These are phyloP conservation scores for Phaedon cochleariae DNA, from an alignment of 2,888 invertebrate species.

Conservation along the genomic window DNA sequence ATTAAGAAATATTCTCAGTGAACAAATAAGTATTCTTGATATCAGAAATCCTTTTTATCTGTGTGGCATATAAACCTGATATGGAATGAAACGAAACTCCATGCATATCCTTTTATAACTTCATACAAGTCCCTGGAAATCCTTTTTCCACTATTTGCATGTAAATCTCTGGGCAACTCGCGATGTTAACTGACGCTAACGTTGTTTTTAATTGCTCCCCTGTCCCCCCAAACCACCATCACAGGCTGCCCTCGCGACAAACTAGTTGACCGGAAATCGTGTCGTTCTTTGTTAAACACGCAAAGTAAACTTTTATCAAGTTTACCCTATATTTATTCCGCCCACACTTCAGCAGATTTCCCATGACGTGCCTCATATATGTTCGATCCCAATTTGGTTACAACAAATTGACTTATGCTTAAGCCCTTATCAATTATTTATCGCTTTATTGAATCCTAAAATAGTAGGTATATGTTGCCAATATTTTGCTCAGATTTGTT, in stretches of 20 bases:
- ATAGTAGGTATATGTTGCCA: too few species aligned
- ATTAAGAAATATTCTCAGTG: too few species aligned
- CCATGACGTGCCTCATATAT: background rate
- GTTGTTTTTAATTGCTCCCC: constrained; percentile 55
- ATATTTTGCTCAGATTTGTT: too few species aligned
- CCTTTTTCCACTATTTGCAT: constrained; percentile 9
- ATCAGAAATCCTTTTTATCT: too few species aligned
- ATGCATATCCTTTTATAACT: background rate
- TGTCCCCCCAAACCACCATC: constrained; percentile 10
- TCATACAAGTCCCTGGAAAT: background rate
- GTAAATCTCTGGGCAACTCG: constrained; percentile 9
- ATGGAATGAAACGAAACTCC: too few species aligned
- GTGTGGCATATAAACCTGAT: too few species aligned
- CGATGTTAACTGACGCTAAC: constrained; percentile 44
- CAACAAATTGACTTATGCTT: too few species aligned
- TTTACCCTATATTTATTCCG: constrained; percentile 36
- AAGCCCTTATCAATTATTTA: too few species aligned
- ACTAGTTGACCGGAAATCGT: constrained; percentile 56
- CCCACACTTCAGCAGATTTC: constrained; percentile 31
- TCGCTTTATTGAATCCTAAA: too few species aligned
- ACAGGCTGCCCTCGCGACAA: constrained; percentile 34
- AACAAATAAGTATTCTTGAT: too few species aligned
- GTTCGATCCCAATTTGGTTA: too few species aligned
- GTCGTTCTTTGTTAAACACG: constrained; percentile 56
- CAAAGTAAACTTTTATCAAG: constrained; percentile 50